Evolutionary conservation across 2,113 vertebrate species (phyloP).

Genomic region (Poeciliopsis retropinna): DNA sequence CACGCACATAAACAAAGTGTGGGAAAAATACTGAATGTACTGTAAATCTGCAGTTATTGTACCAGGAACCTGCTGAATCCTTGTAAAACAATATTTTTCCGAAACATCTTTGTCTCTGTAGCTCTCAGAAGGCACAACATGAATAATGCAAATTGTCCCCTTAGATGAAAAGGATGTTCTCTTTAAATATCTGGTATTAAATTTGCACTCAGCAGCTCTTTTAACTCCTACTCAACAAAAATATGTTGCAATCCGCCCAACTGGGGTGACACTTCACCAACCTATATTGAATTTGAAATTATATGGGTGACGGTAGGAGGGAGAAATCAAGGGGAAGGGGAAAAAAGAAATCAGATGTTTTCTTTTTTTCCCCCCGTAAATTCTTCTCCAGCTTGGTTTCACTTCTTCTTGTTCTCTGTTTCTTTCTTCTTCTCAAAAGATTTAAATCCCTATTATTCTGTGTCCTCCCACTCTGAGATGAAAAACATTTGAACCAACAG

Average conservation of each 20-base stretch:
- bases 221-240: conserved; percentile 71
- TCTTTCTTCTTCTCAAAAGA: background rate
- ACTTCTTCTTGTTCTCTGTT: conserved; percentile 14
- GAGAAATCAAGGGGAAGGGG: conserved; percentile 35
- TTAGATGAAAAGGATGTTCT: conserved; percentile 71
- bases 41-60: conserved; percentile 36
- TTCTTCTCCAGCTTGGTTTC: conserved; percentile 27
- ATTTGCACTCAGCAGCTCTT: conserved; percentile 79
- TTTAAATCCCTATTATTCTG: conserved; percentile 35
- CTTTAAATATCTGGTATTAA: conserved; percentile 77
- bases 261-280: conserved; percentile 64
- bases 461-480: conserved; percentile 11
- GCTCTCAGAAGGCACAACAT: conserved; percentile 66
- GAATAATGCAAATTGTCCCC: conserved; percentile 79
- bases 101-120: conserved; percentile 53
- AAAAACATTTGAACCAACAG: conserved; percentile 41
- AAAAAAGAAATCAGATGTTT: background rate
- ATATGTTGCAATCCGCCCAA: conserved; percentile 74
- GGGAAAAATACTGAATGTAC: conserved; percentile 8
- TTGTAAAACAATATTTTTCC: conserved; percentile 50
- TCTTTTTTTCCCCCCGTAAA: background rate
- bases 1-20: conserved; percentile 8
- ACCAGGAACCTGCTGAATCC: conserved; percentile 40
- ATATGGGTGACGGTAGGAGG: conserved; percentile 25
- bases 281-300: conserved; percentile 21